phyloP scores from a whole-genome alignment of 53 echinoderm and acorn worm genomes.

The Henricia sp. region DNA sequence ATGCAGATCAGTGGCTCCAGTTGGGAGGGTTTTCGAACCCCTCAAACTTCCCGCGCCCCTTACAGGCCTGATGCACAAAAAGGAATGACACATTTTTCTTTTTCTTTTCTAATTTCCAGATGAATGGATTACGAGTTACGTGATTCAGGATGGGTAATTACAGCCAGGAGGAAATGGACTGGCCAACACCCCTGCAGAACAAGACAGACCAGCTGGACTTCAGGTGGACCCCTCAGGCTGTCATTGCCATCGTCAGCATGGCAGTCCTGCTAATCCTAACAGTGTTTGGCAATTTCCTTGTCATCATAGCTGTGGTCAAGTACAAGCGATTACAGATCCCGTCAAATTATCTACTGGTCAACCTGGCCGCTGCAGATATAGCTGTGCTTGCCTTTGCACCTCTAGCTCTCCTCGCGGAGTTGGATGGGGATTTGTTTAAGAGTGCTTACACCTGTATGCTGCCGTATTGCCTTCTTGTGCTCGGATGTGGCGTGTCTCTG shows the following conservation, averaged over 20 bases:
- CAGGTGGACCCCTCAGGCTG: slow-evolving; percentile 61
- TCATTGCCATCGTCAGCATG: slow-evolving; percentile 58
- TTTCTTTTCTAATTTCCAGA: neutral
- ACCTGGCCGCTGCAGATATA: slow-evolving; percentile 83
- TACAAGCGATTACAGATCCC: slow-evolving; percentile 98
- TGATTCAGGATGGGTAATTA: neutral
- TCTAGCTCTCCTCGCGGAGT: slow-evolving; percentile 47
- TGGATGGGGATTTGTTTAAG: slow-evolving; percentile 8
- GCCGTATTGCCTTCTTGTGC: slow-evolving; percentile 71
- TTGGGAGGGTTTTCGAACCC: no score
- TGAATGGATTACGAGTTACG: neutral
- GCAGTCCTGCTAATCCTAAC: slow-evolving; percentile 65
- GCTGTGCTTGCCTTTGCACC: slow-evolving; percentile 68
- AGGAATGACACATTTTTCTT: no score
- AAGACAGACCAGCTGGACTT: neutral
- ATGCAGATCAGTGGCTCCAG: no score
- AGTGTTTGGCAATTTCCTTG: slow-evolving; percentile 75
- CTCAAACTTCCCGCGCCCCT: no score
- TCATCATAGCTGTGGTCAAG: slow-evolving; percentile 75
- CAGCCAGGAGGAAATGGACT: neutral
- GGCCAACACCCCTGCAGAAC: slow-evolving; percentile 9
- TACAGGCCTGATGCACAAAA: no score
- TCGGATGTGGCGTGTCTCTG: slow-evolving; percentile 82
- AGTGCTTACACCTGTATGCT: slow-evolving; percentile 62
- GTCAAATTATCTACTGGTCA: slow-evolving; percentile 88